Conservation (phyloP, 2,888 invertebrate genomes). For the Drosophila suboccidentalis region DNA sequence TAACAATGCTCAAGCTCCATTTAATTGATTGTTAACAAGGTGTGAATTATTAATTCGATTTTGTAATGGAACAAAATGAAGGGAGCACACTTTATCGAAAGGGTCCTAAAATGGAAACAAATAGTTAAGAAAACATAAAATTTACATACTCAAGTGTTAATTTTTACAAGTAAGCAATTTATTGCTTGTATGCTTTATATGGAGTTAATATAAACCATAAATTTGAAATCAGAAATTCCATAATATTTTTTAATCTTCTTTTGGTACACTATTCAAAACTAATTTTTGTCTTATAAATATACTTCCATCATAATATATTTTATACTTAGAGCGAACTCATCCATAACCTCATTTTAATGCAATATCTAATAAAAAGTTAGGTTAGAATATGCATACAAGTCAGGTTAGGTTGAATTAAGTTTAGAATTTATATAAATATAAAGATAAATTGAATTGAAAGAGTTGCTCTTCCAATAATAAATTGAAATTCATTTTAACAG, state of each 20-base stretch:
- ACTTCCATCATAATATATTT: no score
- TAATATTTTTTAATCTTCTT: background rate
- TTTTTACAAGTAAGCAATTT: conserved; percentile 6
- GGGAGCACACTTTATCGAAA: background rate
- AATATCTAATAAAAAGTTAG: no score
- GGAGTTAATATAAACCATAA: background rate
- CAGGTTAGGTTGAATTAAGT: no score
- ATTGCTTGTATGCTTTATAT: background rate
- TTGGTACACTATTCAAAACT: no score
- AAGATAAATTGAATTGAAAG: no score
- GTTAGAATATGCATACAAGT: no score
- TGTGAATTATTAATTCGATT: conserved; percentile 33
- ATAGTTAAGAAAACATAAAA: conserved; percentile 3
- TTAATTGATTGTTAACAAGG: conserved; percentile 53
- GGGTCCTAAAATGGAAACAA: background rate
- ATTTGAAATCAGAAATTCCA: background rate
- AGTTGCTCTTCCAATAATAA: no score
- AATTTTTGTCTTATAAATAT: no score
- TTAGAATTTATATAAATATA: no score
- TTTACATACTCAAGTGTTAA: conserved; percentile 9
- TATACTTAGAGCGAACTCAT: no score
- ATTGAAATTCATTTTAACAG: no score
- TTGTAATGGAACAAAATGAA: conserved; percentile 1
- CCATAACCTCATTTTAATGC: no score
- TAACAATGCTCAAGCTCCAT: conserved; percentile 19